A percentile compares a stretch with the other conserved stretches of the same genome.
phyloP scores from a whole-genome alignment of 2,888 invertebrate species.

The Aphidius colemani region DNA sequence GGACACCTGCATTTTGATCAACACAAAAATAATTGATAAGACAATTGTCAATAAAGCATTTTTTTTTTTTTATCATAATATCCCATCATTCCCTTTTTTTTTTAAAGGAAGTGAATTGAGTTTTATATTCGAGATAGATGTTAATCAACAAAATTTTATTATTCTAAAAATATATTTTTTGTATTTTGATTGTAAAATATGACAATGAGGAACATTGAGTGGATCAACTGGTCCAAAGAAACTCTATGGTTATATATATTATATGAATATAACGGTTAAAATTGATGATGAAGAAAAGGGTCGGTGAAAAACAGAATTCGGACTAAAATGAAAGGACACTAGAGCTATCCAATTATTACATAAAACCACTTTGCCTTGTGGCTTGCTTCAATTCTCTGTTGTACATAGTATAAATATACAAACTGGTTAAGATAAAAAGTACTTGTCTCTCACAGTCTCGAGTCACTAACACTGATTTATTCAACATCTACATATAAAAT shows the following conservation, averaged over 20 bases:
- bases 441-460: too few species aligned
- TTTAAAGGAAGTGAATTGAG: not conserved
- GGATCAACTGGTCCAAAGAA: constrained; percentile 28
- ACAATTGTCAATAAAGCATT: constrained; percentile 22
- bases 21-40: constrained; percentile 22
- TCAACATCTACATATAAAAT: too few species aligned
- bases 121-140: not conserved
- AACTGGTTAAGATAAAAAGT: too few species aligned
- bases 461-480: too few species aligned
- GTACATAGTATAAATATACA: not conserved
- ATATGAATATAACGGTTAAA: constrained; percentile 27
- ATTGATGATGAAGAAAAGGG: constrained; percentile 37
- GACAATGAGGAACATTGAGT: constrained; percentile 34
- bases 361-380: constrained; percentile 50
- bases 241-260: constrained; percentile 21
- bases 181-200: not conserved
- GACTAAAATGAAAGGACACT: constrained; percentile 54
- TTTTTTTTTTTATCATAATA: not conserved
- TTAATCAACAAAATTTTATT: too few species aligned
- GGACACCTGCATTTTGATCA: constrained; percentile 75
- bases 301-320: constrained; percentile 24
- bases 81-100: constrained; percentile 1
- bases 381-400: constrained; percentile 36
- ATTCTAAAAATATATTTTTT: not conserved
- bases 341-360: constrained; percentile 55